Evolutionary conservation across 2,797 vertebrate species (phyloP).

Genomic region (Catamblyrhynchus diadema): DNA sequence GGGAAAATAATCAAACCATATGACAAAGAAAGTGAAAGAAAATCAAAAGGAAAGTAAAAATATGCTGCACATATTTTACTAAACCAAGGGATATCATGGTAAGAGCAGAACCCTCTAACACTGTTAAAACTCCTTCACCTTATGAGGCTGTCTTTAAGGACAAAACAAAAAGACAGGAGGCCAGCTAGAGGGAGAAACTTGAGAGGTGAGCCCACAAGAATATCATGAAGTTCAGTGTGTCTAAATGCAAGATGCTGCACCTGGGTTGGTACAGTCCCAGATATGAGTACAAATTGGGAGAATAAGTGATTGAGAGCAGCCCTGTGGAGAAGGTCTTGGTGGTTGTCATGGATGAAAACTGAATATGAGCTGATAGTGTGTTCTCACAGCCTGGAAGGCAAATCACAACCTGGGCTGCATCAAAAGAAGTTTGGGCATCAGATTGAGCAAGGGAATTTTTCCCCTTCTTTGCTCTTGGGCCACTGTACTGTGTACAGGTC

Average conservation of each 20-base stretch:
- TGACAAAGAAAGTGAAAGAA: not conserved
- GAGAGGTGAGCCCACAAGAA: not conserved
- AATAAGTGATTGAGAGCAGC: not conserved
- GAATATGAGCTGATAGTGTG: rapidly evolving
- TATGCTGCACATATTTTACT: not conserved
- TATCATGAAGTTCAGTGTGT: not conserved
- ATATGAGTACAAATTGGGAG: not conserved
- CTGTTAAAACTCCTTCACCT: not conserved
- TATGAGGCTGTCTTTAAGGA: not conserved
- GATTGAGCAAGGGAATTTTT: not conserved
- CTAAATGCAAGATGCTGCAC: not conserved
- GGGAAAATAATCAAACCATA: not conserved
- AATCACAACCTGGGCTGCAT: not conserved
- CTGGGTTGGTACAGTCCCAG: not conserved
- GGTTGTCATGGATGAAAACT: not conserved
- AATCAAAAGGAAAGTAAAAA: not conserved
- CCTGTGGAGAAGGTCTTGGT: not conserved
- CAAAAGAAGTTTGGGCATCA: not conserved
- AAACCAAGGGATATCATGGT: not conserved
- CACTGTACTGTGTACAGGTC: not conserved
- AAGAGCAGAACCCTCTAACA: not conserved
- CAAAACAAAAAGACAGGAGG: not conserved
- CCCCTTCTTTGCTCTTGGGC: not conserved
- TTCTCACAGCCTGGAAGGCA: rapidly evolving
- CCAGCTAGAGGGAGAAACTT: rapidly evolving